phyloP scores from a whole-genome alignment of 1,140 invertebrate genomes.

The Calliopsis andreniformis region DNA sequence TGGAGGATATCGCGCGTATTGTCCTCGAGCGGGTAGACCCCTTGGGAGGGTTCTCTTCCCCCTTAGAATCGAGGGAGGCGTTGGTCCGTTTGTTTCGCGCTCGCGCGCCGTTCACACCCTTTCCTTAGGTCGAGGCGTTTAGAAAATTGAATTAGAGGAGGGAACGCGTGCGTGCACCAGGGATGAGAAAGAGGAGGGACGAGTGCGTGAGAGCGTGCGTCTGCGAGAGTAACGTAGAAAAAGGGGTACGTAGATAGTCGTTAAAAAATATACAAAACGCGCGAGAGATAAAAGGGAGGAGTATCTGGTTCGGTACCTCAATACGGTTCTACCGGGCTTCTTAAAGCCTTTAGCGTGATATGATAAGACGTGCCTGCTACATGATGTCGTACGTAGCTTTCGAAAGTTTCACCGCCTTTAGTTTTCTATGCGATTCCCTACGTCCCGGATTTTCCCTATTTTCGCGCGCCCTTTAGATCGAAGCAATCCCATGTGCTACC shows the following conservation, averaged over 20 bases:
- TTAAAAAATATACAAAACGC: constrained; percentile 26
- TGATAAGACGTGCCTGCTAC: constrained; percentile 81
- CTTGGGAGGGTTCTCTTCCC: background rate
- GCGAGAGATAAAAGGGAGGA: constrained; percentile 3
- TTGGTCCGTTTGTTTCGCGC: constrained; percentile 43
- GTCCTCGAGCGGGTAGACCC: constrained; percentile 12
- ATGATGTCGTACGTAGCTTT: constrained; percentile 75
- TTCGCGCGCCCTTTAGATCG: constrained; percentile 52
- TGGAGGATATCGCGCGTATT: constrained; percentile 27
- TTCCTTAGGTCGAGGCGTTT: constrained; percentile 47
- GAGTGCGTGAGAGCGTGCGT: constrained; percentile 21
- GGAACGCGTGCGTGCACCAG: constrained; percentile 5
- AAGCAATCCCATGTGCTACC: constrained; percentile 27
- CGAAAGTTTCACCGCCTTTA: constrained; percentile 76
- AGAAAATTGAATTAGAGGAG: constrained; percentile 41
- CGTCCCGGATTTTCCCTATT: constrained; percentile 52
- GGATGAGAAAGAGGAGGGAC: constrained; percentile 9
- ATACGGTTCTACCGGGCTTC: constrained; percentile 69
- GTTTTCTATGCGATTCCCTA: constrained; percentile 73
- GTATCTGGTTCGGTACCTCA: constrained; percentile 68
- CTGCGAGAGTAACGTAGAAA: constrained; percentile 7
- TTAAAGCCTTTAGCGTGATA: constrained; percentile 80
- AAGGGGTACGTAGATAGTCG: constrained; percentile 51
- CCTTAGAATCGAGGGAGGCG: background rate
- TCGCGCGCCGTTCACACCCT: constrained; percentile 52